A percentile compares a stretch with the other conserved stretches of the same genome.
Evolutionary conservation across 2,888 invertebrate genomes (phyloP).

Genomic region (Drosophila cracens): DNA sequence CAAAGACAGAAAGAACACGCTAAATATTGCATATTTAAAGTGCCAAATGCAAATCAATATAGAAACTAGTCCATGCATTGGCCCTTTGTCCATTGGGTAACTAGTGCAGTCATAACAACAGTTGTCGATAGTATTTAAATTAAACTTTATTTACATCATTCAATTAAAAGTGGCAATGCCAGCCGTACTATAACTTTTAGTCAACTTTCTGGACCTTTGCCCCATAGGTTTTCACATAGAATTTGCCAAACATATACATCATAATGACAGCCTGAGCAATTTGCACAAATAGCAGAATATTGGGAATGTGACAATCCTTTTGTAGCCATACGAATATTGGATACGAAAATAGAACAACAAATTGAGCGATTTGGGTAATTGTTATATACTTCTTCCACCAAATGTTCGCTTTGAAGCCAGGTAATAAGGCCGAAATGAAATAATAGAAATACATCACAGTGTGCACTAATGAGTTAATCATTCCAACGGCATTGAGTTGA

Average conservation of each 20-base stretch:
- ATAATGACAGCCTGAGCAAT: slow-evolving; percentile 86
- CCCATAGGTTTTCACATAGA: slow-evolving; percentile 86
- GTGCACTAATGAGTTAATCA: slow-evolving; percentile 85
- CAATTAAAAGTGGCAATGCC: slow-evolving; percentile 1
- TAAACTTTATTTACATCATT: slow-evolving; percentile 36
- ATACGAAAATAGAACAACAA: slow-evolving; percentile 88
- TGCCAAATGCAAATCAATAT: slow-evolving; percentile 23
- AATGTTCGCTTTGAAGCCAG: slow-evolving; percentile 85
- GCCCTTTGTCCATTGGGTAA: slow-evolving; percentile 21
- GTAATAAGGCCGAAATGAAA: slow-evolving; percentile 85
- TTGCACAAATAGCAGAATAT: slow-evolving; percentile 86
- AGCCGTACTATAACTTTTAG: neutral
- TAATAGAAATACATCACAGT: slow-evolving; percentile 86
- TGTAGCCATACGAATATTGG: slow-evolving; percentile 83
- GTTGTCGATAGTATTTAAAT: slow-evolving; percentile 7
- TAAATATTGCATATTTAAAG: slow-evolving; percentile 1
- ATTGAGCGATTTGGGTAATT: slow-evolving; percentile 86
- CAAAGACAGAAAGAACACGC: neutral
- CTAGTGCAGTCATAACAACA: neutral
- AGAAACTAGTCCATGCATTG: slow-evolving; percentile 9
- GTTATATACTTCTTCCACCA: slow-evolving; percentile 87
- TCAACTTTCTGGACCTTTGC: slow-evolving; percentile 5
- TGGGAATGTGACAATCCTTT: slow-evolving; percentile 86
- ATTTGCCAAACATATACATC: slow-evolving; percentile 87
- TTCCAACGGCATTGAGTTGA: slow-evolving; percentile 84